Base-by-base conservation (phyloP, 2,888 invertebrate species). In the Drosophila pseudotakahashii region DNA sequence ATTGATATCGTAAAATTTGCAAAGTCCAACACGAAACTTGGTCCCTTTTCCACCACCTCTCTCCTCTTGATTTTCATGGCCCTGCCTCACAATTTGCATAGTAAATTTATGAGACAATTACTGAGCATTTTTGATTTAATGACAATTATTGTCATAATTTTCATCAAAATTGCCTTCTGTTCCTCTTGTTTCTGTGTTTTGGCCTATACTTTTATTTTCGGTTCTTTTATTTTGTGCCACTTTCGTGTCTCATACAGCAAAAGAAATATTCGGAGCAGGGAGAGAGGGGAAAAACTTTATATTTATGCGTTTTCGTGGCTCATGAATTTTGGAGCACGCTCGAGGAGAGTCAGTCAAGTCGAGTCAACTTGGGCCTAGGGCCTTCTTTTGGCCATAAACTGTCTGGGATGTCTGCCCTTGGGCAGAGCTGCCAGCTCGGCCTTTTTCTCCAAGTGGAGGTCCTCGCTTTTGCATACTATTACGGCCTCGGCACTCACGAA, bases 121-220 rank as follows among this genome's bases (percentile, higher is more conserved):
- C 81, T 76, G 77, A 81, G 77, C 78, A 89, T 89, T 89, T 88
- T 89, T 88, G 89, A 88, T 88, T 88, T 88, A 88, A 88, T 82
- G 84, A 88, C 89, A 89, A 88, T 89, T 88, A 88, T 88, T 89
- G 87, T 82, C 84, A 84, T 89, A 88, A 88, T 89, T 88, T 84
- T 82, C 81, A 84, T 88, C 66, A 83, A 84, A 88, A 79, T 82
- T 82, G 84, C 88, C 88, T 77, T 75, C 74, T 75, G 76, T 78
- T 68, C 64, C 47, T 47, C 47, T 11, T 9, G 7, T 47, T 47
- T 47, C 30, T 52, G 42, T 39, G 39, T 39, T 74, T 66, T 71
- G 57, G 69, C 72, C 73, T 78, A 83, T 73, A 76, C 76, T 76
- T 81, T 82, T 76, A 37, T 66, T 45, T 51, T 47, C 39, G 52